These are phyloP conservation scores for Drosophila biarmipes DNA, from an alignment of 1,140 invertebrate genomes.

Conservation along the genomic window DNA sequence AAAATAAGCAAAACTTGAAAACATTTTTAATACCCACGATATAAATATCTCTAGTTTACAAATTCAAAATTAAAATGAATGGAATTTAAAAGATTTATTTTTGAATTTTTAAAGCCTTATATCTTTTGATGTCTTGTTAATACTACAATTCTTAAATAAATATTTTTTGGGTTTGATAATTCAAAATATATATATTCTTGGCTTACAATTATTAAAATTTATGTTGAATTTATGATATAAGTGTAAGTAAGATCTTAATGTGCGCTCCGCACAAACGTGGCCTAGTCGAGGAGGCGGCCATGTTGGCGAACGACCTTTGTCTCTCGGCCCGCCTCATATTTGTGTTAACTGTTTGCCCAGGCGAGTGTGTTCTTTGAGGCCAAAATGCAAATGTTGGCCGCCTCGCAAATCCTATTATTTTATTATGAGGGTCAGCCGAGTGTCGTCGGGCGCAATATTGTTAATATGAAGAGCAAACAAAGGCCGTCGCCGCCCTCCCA, in stretches of 20 bases:
- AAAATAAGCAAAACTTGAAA: too few species aligned
- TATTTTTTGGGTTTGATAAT: too few species aligned
- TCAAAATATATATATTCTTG: too few species aligned
- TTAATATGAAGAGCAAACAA: constrained; percentile 58
- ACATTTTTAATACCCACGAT: too few species aligned
- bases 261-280: constrained; percentile 15
- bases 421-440: constrained; percentile 59
- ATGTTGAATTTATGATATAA: background rate
- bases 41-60: too few species aligned
- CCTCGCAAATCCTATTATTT: constrained; percentile 60
- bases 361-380: constrained; percentile 51
- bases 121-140: too few species aligned
- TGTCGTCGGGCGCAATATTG: constrained; percentile 54
- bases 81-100: too few species aligned
- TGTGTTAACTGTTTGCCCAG: constrained; percentile 40
- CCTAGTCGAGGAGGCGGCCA: constrained; percentile 2
- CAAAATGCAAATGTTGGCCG: constrained; percentile 57
- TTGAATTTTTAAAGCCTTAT: too few species aligned
- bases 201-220: too few species aligned
- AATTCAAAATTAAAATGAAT: too few species aligned
- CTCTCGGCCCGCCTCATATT: constrained; percentile 45
- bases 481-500: constrained; percentile 10
- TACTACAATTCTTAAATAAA: too few species aligned
- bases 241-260: background rate
- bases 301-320: constrained; percentile 47